Evolutionary conservation across 2,797 vertebrate species (phyloP).

Genomic region (Eleutherodactylus coqui): DNA sequence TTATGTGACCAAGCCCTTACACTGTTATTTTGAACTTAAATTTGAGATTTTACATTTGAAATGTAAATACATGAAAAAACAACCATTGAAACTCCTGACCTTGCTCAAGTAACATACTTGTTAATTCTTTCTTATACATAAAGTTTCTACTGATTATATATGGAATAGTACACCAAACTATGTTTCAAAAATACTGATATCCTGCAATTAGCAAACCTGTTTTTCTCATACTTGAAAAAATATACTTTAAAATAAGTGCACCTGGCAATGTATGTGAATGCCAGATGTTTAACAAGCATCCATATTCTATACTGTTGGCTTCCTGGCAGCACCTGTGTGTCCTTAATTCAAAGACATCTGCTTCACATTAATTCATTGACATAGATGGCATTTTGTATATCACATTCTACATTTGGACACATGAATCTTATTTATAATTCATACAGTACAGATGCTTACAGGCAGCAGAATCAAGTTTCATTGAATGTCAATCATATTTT

Average conservation of each 20-base stretch:
- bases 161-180: background rate
- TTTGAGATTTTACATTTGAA: background rate
- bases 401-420: slow-evolving; percentile 67
- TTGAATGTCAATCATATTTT: slow-evolving; percentile 72
- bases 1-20: no score
- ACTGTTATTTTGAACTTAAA: background rate
- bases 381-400: slow-evolving; percentile 73
- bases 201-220: slow-evolving; percentile 16
- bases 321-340: slow-evolving; percentile 72
- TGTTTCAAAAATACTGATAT: slow-evolving; percentile 22
- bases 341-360: slow-evolving; percentile 75
- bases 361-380: slow-evolving; percentile 75
- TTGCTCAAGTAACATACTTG: background rate
- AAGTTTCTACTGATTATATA: background rate
- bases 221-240: slow-evolving; percentile 38
- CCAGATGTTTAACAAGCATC: slow-evolving; percentile 73
- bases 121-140: background rate
- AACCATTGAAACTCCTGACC: background rate
- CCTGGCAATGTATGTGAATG: slow-evolving; percentile 68
- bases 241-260: slow-evolving; percentile 49
- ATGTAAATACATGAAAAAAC: background rate
- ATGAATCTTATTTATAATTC: slow-evolving; percentile 75
- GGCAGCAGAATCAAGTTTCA: slow-evolving; percentile 69
- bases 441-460: slow-evolving; percentile 73
- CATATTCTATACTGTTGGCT: slow-evolving; percentile 70